Evolutionary conservation across 64 coral and sea anemone species (phyloP).

Genomic region (Exaiptasia diaphana): DNA sequence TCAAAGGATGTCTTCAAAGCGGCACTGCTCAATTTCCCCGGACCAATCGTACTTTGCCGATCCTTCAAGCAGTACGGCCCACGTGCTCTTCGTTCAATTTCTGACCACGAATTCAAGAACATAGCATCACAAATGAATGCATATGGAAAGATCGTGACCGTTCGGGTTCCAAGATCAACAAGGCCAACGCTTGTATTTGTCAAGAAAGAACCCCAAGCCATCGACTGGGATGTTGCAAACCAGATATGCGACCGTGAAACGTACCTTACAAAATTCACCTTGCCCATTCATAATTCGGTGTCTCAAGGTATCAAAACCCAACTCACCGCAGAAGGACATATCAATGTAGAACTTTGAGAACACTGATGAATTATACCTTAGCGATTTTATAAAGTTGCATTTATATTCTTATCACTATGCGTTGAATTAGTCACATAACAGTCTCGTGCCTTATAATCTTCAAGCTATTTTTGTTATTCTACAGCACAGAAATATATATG

Average conservation of each 20-base stretch:
- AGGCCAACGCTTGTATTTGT: constrained; percentile 14
- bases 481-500: too few relatives aligned
- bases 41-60: constrained; percentile 19
- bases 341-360: constrained; percentile 11
- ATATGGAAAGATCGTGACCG: constrained; percentile 1
- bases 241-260: not conserved
- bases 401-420: too few relatives aligned
- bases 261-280: not conserved
- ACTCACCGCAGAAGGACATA: not conserved
- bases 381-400: too few relatives aligned
- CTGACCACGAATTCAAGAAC: not conserved
- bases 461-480: too few relatives aligned
- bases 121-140: not conserved
- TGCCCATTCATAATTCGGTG: not conserved
- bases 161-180: not conserved
- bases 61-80: not conserved
- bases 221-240: not conserved
- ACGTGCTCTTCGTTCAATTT: not conserved
- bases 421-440: too few relatives aligned
- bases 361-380: too few relatives aligned
- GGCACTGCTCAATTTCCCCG: not conserved
- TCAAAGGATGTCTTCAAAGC: not conserved
- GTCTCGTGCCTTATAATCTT: too few relatives aligned
- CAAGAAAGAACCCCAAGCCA: not conserved
- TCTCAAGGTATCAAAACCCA: not conserved